Evolutionary conservation across 2,113 vertebrate species (phyloP).

Genomic region (Talpa occidentalis): DNA sequence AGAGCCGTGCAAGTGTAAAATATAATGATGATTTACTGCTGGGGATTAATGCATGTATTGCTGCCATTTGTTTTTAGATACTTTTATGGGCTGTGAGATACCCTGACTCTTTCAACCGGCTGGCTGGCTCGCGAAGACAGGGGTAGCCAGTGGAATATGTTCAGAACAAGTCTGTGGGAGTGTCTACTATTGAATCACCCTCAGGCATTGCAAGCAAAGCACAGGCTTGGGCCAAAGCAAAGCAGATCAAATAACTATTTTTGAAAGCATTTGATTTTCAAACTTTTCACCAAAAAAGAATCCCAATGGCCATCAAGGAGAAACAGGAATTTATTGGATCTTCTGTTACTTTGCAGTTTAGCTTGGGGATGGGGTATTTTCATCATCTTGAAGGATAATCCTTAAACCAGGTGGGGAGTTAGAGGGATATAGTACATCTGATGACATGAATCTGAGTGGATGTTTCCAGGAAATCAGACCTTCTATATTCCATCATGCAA

Average conservation of each 20-base stretch:
- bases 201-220: neutral
- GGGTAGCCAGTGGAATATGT: no score
- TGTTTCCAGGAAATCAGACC: no score
- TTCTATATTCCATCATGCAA: neutral
- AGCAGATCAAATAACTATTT: neutral
- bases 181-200: neutral
- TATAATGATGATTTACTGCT: neutral
- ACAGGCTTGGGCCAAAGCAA: neutral
- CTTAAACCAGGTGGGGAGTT: neutral
- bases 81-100: neutral
- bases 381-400: neutral
- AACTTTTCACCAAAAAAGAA: neutral
- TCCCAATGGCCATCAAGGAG: neutral
- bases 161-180: neutral
- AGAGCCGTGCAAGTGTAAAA: neutral
- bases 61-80: neutral
- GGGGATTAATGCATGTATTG: neutral
- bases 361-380: neutral
- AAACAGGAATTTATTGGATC: neutral
- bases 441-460: neutral
- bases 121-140: no score
- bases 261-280: neutral
- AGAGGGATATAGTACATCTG: neutral
- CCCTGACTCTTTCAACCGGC: no score
- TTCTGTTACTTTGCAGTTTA: neutral